These are phyloP conservation scores for Apostichopus parvimensis DNA, from an alignment of 35 echinoderm and acorn worm species.

Conservation along the genomic window DNA sequence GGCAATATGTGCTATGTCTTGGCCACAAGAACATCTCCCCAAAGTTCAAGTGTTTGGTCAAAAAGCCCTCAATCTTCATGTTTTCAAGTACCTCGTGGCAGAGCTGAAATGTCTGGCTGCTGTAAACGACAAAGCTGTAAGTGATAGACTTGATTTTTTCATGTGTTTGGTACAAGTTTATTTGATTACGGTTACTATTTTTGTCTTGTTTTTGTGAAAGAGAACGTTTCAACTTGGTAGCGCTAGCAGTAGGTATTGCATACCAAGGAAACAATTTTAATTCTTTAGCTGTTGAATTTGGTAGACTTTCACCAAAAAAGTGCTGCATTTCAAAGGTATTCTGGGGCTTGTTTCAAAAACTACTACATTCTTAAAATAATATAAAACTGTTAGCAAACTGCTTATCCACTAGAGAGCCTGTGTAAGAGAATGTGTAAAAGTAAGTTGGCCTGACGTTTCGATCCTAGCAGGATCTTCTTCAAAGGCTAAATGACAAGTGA, in stretches of 20 bases:
- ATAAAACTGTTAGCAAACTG: too few relatives aligned
- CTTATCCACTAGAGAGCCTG: too few relatives aligned
- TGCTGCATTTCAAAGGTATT: too few relatives aligned
- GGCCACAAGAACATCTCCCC: slow-evolving; percentile 57
- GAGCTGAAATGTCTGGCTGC: slow-evolving; percentile 47
- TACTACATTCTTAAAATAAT: too few relatives aligned
- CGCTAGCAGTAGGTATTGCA: too few relatives aligned
- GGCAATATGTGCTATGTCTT: slow-evolving; percentile 61
- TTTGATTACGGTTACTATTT: neutral
- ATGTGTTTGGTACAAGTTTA: too few relatives aligned
- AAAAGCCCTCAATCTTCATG: slow-evolving; percentile 77
- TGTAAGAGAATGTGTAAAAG: too few relatives aligned
- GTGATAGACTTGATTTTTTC: neutral
- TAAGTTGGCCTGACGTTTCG: too few relatives aligned
- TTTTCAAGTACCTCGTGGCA: slow-evolving; percentile 68
- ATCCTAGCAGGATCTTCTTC: too few relatives aligned
- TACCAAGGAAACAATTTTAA: too few relatives aligned
- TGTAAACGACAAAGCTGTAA: slow-evolving; percentile 32
- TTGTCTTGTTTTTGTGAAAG: neutral
- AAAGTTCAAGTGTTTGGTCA: slow-evolving; percentile 69
- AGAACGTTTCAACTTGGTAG: neutral
- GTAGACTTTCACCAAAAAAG: neutral
- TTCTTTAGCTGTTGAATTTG: neutral
- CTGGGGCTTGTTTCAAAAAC: too few relatives aligned
- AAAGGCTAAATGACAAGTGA: too few relatives aligned